These are phyloP conservation scores for Eumacrocentrus americanus DNA, from an alignment of 2,888 invertebrate genomes.

Conservation along the genomic window DNA sequence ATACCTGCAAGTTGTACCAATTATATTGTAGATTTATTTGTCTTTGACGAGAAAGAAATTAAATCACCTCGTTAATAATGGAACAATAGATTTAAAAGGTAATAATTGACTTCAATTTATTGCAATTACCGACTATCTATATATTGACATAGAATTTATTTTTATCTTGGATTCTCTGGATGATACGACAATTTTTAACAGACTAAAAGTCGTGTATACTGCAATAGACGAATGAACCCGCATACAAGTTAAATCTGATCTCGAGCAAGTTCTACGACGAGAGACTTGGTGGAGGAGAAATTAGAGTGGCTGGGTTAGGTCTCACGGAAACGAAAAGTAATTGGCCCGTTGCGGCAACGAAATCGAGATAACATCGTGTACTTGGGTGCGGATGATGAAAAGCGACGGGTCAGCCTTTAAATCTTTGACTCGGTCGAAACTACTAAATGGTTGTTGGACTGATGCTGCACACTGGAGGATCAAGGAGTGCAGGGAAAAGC, in stretches of 20 bases:
- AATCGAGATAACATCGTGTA: slow-evolving; percentile 23
- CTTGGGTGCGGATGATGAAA: slow-evolving; percentile 16
- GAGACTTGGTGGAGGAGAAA: slow-evolving; percentile 13
- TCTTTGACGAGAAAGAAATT: neutral
- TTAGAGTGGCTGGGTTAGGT: slow-evolving; percentile 10
- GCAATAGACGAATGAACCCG: slow-evolving; percentile 20
- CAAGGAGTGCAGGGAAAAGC: neutral
- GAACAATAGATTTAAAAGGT: too few species aligned
- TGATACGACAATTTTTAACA: neutral
- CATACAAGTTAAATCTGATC: slow-evolving; percentile 27
- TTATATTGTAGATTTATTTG: too few species aligned
- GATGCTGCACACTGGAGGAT: too few species aligned
- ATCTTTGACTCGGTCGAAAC: neutral
- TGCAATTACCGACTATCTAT: too few species aligned
- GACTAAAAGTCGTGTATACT: neutral
- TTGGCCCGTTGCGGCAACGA: slow-evolving; percentile 18
- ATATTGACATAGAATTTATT: too few species aligned
- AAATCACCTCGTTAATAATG: slow-evolving; percentile 4
- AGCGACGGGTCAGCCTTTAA: neutral
- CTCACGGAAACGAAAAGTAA: slow-evolving; percentile 22
- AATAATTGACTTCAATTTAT: too few species aligned
- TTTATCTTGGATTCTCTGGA: neutral
- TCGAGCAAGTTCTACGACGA: slow-evolving; percentile 23
- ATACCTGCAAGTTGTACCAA: too few species aligned
- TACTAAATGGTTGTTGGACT: neutral